Conservation (phyloP, 2,113 vertebrate genomes). For the Gobio gobio region DNA sequence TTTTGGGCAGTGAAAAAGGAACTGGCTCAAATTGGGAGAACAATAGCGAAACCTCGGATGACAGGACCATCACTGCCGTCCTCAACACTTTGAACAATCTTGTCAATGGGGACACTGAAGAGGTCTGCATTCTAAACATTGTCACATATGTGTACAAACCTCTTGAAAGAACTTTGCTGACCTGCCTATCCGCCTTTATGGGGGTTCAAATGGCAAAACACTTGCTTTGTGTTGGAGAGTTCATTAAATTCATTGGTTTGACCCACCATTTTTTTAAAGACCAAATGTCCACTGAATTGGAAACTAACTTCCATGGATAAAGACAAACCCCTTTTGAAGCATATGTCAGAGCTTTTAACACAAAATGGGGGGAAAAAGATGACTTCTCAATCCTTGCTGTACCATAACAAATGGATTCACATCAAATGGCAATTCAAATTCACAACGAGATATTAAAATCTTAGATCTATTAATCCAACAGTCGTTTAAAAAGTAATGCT, state of each 20-base stretch:
- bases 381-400: slow-evolving; percentile 77
- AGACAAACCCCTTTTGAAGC: slow-evolving; percentile 80
- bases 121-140: slow-evolving; percentile 86
- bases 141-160: slow-evolving; percentile 99
- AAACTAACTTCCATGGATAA: slow-evolving; percentile 83
- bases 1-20: slow-evolving; percentile 81
- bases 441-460: slow-evolving; percentile 74
- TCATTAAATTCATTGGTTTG: slow-evolving; percentile 99
- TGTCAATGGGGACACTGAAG: slow-evolving; percentile 92
- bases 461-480: slow-evolving; percentile 19
- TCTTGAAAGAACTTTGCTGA: slow-evolving; percentile 96
- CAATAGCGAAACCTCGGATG: slow-evolving; percentile 89
- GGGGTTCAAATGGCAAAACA: slow-evolving; percentile 97
- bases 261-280: slow-evolving; percentile 94
- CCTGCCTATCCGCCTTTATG: slow-evolving; percentile 96
- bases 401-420: slow-evolving; percentile 81
- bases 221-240: slow-evolving; percentile 92
- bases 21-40: slow-evolving; percentile 79
- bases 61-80: slow-evolving; percentile 89
- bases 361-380: slow-evolving; percentile 66
- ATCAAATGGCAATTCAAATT: slow-evolving; percentile 80
- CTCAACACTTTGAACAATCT: slow-evolving; percentile 95
- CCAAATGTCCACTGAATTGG: slow-evolving; percentile 98
- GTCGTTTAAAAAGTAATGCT: slow-evolving; percentile 2
- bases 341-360: slow-evolving; percentile 80